Percentiles rank a stretch among this genome's conserved stretches.
These are phyloP conservation scores for Holotrichia oblita DNA, from an alignment of 1,140 invertebrate genomes.

Conservation along the genomic window DNA sequence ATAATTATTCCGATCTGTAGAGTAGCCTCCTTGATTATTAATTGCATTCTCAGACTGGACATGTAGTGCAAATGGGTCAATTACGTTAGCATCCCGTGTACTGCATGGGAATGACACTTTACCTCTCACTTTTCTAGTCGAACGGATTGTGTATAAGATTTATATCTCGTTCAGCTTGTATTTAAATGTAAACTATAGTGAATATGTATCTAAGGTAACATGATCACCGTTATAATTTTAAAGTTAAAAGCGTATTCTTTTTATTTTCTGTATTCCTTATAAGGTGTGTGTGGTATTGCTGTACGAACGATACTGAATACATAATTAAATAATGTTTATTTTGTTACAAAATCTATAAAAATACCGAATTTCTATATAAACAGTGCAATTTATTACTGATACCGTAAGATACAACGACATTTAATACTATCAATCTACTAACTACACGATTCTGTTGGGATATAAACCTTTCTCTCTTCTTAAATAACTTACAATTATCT, in stretches of 20 bases:
- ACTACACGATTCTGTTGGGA: too few species aligned
- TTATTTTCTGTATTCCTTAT: conserved; percentile 13
- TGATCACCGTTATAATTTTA: conserved; percentile 39
- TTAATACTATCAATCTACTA: too few species aligned
- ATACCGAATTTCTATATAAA: not conserved
- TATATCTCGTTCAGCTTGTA: conserved; percentile 25
- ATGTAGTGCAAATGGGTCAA: conserved; percentile 41
- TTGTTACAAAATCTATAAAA: not conserved
- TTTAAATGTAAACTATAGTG: not conserved
- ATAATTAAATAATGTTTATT: not conserved
- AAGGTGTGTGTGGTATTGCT: not conserved
- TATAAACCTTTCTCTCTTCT: too few species aligned
- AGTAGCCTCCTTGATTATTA: conserved; percentile 33
- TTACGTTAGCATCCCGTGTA: conserved; percentile 35
- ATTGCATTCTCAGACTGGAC: conserved; percentile 39
- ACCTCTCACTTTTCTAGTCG: conserved; percentile 1
- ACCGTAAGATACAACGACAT: too few species aligned
- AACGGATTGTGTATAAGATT: conserved; percentile 36
- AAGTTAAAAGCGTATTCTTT: conserved; percentile 15
- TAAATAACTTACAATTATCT: too few species aligned
- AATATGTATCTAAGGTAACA: conserved; percentile 33
- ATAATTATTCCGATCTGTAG: conserved; percentile 24
- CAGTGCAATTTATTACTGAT: too few species aligned
- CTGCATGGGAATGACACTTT: conserved; percentile 31
- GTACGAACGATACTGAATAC: not conserved